Evolutionary conservation across 2,797 vertebrate species (phyloP).

Genomic region (Eulemur rubriventer): DNA sequence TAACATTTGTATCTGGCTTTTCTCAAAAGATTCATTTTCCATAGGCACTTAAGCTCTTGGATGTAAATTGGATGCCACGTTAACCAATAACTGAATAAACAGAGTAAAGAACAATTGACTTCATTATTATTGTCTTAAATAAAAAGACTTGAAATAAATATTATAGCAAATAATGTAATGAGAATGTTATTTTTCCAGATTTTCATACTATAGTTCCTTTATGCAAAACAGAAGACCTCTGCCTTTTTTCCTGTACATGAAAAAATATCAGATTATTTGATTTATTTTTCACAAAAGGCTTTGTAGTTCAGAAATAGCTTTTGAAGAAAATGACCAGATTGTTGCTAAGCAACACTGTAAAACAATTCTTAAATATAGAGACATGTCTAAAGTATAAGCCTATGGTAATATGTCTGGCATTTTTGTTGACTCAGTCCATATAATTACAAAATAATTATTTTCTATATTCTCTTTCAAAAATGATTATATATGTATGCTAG

Average conservation of each 20-base stretch:
- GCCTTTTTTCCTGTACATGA: not conserved
- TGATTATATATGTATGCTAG: not conserved
- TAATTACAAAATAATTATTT: constrained; percentile 26
- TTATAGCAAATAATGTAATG: not conserved
- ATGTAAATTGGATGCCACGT: not conserved
- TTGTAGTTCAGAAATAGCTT: constrained; percentile 68
- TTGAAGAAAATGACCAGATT: constrained; percentile 75
- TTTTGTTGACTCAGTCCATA: not conserved
- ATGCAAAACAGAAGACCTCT: not conserved
- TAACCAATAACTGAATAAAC: not conserved
- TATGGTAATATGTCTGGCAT: not conserved
- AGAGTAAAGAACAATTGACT: not conserved
- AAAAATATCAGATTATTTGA: constrained; percentile 10
- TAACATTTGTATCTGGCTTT: constrained; percentile 25
- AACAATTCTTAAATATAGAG: constrained; percentile 66
- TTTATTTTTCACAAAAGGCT: constrained; percentile 52
- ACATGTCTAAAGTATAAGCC: constrained; percentile 59
- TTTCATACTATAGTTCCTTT: not conserved
- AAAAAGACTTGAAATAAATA: constrained; percentile 34
- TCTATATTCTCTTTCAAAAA: constrained; percentile 13
- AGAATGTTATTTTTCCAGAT: constrained; percentile 30
- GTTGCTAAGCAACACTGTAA: constrained; percentile 82
- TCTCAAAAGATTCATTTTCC: not conserved
- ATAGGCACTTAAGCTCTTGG: not conserved
- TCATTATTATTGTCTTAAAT: constrained; percentile 4